These are phyloP conservation scores for Aphis gossypii DNA, from an alignment of 1,140 invertebrate species.

Conservation along the genomic window DNA sequence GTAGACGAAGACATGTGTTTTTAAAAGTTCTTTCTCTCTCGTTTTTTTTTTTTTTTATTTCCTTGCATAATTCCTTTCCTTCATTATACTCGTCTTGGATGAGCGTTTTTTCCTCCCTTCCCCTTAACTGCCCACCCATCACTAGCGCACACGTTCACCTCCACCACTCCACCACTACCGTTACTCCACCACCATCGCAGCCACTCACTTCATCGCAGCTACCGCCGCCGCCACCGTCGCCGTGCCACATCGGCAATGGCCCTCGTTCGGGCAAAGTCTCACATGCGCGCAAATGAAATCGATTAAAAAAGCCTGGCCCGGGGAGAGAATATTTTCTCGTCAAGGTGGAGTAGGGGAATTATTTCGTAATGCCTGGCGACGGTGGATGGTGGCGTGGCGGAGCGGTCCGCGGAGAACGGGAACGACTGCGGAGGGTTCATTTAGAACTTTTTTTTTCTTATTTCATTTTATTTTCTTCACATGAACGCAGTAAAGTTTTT, in stretches of 20 bases:
- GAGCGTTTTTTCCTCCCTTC: conserved; percentile 43
- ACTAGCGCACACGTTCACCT: conserved; percentile 21
- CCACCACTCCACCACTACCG: neutral
- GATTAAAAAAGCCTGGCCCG: conserved; percentile 59
- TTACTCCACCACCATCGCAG: neutral
- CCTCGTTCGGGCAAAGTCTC: conserved; percentile 55
- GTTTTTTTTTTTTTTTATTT: conserved; percentile 46
- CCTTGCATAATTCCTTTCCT: conserved; percentile 58
- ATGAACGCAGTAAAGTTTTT: conserved; percentile 57
- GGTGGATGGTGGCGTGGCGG: neutral
- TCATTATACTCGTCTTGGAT: conserved; percentile 58
- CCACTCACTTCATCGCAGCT: neutral
- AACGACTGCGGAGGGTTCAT: conserved; percentile 51
- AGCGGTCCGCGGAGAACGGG: conserved; percentile 17
- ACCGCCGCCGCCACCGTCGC: neutral
- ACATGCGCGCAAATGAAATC: conserved; percentile 60
- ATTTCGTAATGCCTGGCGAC: conserved; percentile 54
- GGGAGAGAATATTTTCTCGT: conserved; percentile 55
- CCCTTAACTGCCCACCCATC: neutral
- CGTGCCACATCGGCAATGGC: neutral
- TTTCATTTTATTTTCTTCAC: conserved; percentile 57
- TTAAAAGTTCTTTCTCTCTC: conserved; percentile 51
- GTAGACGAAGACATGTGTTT: conserved; percentile 54
- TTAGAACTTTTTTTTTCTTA: conserved; percentile 53
- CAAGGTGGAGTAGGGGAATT: conserved; percentile 48